Evolutionary conservation across 2,113 vertebrate species (phyloP), one percentile per base, ranked within the genome.

Genomic region (Pogona vitticeps): DNA sequence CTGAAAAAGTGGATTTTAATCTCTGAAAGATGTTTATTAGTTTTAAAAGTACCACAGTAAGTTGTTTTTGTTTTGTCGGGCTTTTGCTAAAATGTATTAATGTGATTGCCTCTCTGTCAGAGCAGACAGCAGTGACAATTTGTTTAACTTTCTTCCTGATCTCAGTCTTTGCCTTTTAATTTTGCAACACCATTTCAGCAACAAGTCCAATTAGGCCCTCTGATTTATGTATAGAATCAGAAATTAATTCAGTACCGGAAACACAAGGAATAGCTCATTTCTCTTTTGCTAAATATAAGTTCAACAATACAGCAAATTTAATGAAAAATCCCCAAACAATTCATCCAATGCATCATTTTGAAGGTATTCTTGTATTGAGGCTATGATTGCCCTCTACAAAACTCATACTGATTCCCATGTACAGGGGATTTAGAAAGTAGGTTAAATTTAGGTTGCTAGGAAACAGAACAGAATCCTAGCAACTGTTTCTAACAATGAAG

Each of bases 381-480:
- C 52, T 89, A 76, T 88, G 5, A 75, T 80, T 28, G 52, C 73
- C 83, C 77, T 89, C 56, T 71, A 86, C 75, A 90, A 92, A 88
- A 76, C 31, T 56, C 36, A 65, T 79, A 63, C 23, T 20, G 84
- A 18, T 87, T 92, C 67, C 71, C 82, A 70, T 89, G 86, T 61
- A 13, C 89, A 85, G 84, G 75, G 84, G n/a, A 85, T 78, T 93
- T 46, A 52, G 82, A 93, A 94, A 93, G 90, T 93, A 94, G 93
- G 93, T 94, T 95, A 95, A 86, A 94, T 93, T 92, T 91, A 84
- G 82, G 94, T 95, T 95, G 95, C 95, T 95, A 95, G 93, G 95
- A 91, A 90, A 95, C 95, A 86, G 89, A 88, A 93, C 76, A 83
- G 85, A 70, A 93, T 89, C 94, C 92, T 95, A 95, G 95, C 94